Evolutionary conservation across 2,113 vertebrate species (phyloP), one percentile per base, ranked within the genome.

Genomic region (Trematomus loennbergii): DNA sequence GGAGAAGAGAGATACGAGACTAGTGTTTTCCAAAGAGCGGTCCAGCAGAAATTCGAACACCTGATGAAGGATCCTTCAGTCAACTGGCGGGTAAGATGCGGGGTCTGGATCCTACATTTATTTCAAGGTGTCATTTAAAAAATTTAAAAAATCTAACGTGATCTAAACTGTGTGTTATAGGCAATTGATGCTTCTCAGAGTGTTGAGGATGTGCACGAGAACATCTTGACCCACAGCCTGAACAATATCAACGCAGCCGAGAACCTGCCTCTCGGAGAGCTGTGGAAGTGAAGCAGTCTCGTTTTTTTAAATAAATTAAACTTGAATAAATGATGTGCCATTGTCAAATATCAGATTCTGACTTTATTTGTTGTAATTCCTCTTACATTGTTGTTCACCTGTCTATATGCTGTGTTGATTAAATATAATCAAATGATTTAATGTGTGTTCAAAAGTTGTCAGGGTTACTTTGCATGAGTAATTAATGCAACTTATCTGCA

Each of bases 31-130:
- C 98, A 99, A 76, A 76, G 88, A 70, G 89, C 88, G 1, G 98
- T 96, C 2, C 93, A 96, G 0, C 87, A 90, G 64, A 87, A 91
- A n/a, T 99, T 97, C 88, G 58, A 90, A 2, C 84, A 95, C 52
- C 96, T 99, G 18, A 97, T 96, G 94, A 88, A 90, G 1, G 98
- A 99, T 74, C 8, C 84, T 0, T 94, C 93, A 0, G 67, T 99
- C 11, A 97, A 97, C 92, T 99, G 98, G 97, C 95, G 97, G 97
- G 98, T 97, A 91, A 74, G 94, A 72, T 1, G 46, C n/a, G 0
- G 5, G 25, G 16, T 49, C 55, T 29, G 33, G 16, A 13, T 43
- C 17, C 13, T 5, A 29, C 10, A 9, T 55, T 46, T 71, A 49
- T 40, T 48, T 43, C 3, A 0, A 2, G 29, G 2, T 57, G 25